Percentiles rank a stretch among this genome's conserved stretches.
Evolutionary conservation across 2,888 invertebrate species (phyloP).

Genomic region (Candidula unifasciata): DNA sequence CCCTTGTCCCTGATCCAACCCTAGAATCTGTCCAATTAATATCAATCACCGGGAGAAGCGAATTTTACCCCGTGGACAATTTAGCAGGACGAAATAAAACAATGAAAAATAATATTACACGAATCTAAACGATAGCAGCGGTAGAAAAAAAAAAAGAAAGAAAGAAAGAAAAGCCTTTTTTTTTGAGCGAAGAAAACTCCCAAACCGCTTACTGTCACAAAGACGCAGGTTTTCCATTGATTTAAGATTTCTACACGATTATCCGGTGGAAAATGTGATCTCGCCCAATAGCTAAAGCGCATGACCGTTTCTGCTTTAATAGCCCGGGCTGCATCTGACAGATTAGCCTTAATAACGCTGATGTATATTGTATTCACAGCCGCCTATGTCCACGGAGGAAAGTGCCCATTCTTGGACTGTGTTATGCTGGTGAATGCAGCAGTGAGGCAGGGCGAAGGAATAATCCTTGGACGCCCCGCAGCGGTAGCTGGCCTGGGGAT

Average conservation of each 20-base stretch:
- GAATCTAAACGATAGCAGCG: not conserved
- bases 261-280: not conserved
- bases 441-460: not conserved
- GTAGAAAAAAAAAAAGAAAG: no score
- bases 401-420: not conserved
- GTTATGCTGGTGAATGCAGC: not conserved
- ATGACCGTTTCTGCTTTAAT: conserved; percentile 9
- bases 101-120: not conserved
- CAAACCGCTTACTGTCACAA: conserved; percentile 32
- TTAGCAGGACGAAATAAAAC: not conserved
- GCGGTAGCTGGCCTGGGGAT: no score
- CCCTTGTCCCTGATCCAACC: not conserved
- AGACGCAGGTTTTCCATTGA: conserved; percentile 25
- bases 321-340: conserved; percentile 13
- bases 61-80: not conserved
- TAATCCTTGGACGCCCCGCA: not conserved
- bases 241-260: not conserved
- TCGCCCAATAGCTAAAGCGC: not conserved
- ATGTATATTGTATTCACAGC: conserved; percentile 5
- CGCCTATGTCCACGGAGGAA: not conserved
- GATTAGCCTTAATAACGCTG: conserved; percentile 7
- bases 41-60: not conserved
- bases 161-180: no score
- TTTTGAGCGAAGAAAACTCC: not conserved
- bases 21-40: not conserved